Evolutionary conservation across 1,140 invertebrate genomes (phyloP), one percentile per base, ranked within the genome.

Genomic region (Metopolophium dirhodum): DNA sequence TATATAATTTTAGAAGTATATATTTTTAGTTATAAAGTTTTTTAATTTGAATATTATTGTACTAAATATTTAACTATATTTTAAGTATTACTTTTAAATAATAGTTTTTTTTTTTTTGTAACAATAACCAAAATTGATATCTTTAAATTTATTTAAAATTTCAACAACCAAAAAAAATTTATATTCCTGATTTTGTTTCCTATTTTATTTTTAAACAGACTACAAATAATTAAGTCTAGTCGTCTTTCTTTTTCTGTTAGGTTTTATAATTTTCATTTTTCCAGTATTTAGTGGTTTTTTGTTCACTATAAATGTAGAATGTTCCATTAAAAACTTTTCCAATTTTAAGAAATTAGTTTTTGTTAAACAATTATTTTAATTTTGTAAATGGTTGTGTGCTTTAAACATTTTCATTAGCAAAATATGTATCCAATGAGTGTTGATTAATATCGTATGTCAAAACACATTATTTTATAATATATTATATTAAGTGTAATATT

Each of bases 121-220:
- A n/a, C 18, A 77, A 35, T 77, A 20, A 18, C 6, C 4, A 20
- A 77, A 77, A 77, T 77, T 77, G 1, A n/a, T n/a, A n/a, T 77
- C 30, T 77, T 77, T 77, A 18, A 77, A 77, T n/a, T 77, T n/a
- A 35, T 77, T 77, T 77, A 77, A 77, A 77, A 77, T 77, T n/a
- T 30, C 30, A 77, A 14, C 61, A n/a, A n/a, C 61, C 30, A n/a
- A 77, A 68, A 77, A n/a, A 68, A 77, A n/a, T 77, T 77, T 18
- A 77, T 77, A 77, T 77, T 77, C 61, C 61, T 77, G 61, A 77
- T 77, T 77, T 77, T 77, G 61, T 77, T n/a, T 77, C 61, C 61
- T 77, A 77, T 77, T 77, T 77, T 77, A 77, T 77, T 77, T 77
- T 51, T 77, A n/a, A 77, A 77, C n/a, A n/a, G 61, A 77, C 61